phyloP scores from a whole-genome alignment of 2,888 invertebrate species.

The Tryphoninae sp. region DNA sequence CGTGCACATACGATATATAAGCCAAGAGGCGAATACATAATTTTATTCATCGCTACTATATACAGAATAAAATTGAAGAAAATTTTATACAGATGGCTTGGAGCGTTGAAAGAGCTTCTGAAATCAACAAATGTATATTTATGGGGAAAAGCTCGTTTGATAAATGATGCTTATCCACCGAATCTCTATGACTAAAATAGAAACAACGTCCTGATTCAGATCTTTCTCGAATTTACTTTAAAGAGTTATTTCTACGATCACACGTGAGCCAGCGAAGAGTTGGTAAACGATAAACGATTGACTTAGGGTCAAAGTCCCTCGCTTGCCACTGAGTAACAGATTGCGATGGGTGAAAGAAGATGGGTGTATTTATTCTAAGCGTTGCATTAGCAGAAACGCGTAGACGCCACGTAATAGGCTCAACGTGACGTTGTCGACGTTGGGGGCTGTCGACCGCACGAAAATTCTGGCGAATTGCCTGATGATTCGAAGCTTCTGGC shows the following conservation, averaged over 20 bases:
- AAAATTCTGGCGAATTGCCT: slow-evolving; percentile 51
- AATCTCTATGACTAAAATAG: neutral
- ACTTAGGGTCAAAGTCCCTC: neutral
- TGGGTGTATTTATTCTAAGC: slow-evolving; percentile 1
- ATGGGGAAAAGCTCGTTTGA: neutral
- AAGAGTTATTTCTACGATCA: neutral
- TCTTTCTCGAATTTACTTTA: neutral
- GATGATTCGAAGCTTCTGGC: neutral
- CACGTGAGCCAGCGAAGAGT: neutral
- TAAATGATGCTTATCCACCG: slow-evolving; percentile 21
- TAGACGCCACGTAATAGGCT: neutral
- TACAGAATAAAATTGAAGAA: neutral
- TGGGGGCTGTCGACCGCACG: slow-evolving; percentile 53
- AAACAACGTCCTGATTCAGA: neutral
- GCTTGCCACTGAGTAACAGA: neutral
- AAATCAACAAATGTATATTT: slow-evolving; percentile 23
- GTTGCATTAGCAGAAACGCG: neutral
- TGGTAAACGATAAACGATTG: neutral
- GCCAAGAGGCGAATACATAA: neutral
- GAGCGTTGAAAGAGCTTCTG: slow-evolving; percentile 13
- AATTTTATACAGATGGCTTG: neutral
- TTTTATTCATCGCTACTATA: neutral
- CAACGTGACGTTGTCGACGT: slow-evolving; percentile 18
- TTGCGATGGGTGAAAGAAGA: neutral
- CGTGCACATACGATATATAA: neutral